Conservation (phyloP, 2,888 invertebrate genomes). For the Polydrusus tereticollis region DNA sequence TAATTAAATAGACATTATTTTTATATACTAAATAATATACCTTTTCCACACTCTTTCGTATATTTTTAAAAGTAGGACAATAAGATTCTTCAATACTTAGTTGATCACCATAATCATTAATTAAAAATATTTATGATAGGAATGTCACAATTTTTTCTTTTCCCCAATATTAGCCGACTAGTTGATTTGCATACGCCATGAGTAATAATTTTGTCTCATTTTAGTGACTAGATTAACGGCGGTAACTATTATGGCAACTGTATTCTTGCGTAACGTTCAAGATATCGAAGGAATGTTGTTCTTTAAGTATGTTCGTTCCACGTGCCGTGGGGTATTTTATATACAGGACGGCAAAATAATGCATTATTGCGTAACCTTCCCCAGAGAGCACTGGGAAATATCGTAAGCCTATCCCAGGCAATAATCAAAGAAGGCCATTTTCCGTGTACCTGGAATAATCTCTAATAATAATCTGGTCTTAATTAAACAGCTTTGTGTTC, state of each 20-base stretch:
- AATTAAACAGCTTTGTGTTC: too few relatives aligned
- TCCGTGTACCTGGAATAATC: too few relatives aligned
- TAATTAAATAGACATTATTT: too few relatives aligned
- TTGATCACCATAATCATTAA: background rate
- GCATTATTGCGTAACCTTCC: too few relatives aligned
- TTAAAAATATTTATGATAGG: background rate
- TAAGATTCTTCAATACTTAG: background rate
- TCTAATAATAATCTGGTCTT: too few relatives aligned
- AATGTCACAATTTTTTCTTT: slow-evolving; percentile 5
- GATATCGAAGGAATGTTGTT: slow-evolving; percentile 34
- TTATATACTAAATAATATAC: too few relatives aligned
- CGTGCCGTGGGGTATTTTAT: slow-evolving; percentile 3
- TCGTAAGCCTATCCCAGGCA: too few relatives aligned
- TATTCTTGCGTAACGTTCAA: slow-evolving; percentile 29
- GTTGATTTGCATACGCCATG: background rate
- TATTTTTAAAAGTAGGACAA: too few relatives aligned
- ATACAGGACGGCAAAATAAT: background rate
- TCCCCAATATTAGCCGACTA: background rate
- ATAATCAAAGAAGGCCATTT: too few relatives aligned
- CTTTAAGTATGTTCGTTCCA: slow-evolving; percentile 10
- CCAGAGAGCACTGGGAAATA: too few relatives aligned
- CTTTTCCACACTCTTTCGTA: too few relatives aligned
- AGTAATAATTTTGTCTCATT: background rate
- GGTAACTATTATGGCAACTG: slow-evolving; percentile 6
- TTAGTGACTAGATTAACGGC: slow-evolving; percentile 11